These are phyloP conservation scores for Halocynthia aurantium DNA, from an alignment of 23 tunicate genomes.

Conservation along the genomic window DNA sequence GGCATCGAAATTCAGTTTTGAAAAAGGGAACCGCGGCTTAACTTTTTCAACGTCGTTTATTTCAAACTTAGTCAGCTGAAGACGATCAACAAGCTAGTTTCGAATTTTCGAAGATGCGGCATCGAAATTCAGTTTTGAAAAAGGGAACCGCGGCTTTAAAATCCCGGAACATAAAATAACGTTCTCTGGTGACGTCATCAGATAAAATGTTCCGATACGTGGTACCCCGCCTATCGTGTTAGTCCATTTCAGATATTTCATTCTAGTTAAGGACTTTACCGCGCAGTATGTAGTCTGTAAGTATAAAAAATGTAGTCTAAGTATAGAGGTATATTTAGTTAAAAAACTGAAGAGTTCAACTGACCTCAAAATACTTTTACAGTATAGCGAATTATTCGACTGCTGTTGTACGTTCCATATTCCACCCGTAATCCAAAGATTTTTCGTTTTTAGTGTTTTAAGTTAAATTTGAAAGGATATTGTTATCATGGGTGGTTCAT, in stretches of 20 bases:
- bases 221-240: constrained; percentile 22
- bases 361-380: neutral
- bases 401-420: neutral
- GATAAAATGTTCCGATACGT: constrained; percentile 1
- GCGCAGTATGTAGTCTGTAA: neutral
- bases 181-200: constrained; percentile 6
- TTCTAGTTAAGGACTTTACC: neutral
- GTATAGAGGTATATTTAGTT: neutral
- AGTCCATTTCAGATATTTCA: neutral
- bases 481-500: constrained; percentile 19
- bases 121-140: no score
- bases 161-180: constrained; percentile 7
- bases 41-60: no score
- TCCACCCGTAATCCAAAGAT: neutral
- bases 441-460: neutral
- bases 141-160: neutral
- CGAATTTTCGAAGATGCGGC: no score
- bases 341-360: neutral
- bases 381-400: neutral
- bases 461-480: neutral
- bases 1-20: no score
- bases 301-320: neutral
- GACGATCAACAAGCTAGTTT: no score
- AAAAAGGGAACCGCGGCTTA: neutral
- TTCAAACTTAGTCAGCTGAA: no score